These are phyloP conservation scores for Drosophila testacea DNA, from an alignment of 2,888 invertebrate genomes.

Conservation along the genomic window DNA sequence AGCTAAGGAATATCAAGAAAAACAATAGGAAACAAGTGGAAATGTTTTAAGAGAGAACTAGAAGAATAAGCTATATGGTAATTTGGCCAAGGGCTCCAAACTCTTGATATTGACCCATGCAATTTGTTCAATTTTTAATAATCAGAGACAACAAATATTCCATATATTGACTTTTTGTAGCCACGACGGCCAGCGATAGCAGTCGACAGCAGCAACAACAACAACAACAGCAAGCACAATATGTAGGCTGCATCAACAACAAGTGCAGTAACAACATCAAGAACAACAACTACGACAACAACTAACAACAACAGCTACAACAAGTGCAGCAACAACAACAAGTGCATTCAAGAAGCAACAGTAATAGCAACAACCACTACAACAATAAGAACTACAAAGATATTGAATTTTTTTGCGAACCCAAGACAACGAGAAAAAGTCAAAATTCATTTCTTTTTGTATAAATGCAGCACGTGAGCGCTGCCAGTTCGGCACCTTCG, in stretches of 20 bases:
- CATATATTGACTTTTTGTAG: slow-evolving; percentile 70
- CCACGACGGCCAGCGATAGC: slow-evolving; percentile 72
- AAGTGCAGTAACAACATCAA: slow-evolving; percentile 65
- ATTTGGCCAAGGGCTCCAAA: slow-evolving; percentile 40
- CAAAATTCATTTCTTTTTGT: slow-evolving; percentile 39
- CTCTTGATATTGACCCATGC: not conserved
- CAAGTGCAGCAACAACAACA: slow-evolving; percentile 24
- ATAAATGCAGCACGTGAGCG: slow-evolving; percentile 83
- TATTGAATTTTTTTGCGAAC: slow-evolving; percentile 12
- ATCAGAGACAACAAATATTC: slow-evolving; percentile 62
- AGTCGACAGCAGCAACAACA: slow-evolving; percentile 76
- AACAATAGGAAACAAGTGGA: slow-evolving; percentile 11
- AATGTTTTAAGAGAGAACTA: slow-evolving; percentile 17
- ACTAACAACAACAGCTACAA: slow-evolving; percentile 47
- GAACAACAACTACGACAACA: slow-evolving; percentile 54
- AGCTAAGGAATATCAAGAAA: slow-evolving; percentile 9
- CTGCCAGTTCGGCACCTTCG: slow-evolving; percentile 74
- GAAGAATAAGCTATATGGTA: slow-evolving; percentile 39
- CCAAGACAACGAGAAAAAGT: slow-evolving; percentile 9
- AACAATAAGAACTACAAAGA: slow-evolving; percentile 41
- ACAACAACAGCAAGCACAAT: slow-evolving; percentile 60
- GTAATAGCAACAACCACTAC: slow-evolving; percentile 37
- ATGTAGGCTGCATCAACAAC: slow-evolving; percentile 66
- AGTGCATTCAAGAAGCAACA: slow-evolving; percentile 51
- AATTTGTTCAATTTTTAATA: slow-evolving; percentile 47